Evolutionary conservation across 2,888 invertebrate species (phyloP).

Genomic region (Caenorhabditis sp.): DNA sequence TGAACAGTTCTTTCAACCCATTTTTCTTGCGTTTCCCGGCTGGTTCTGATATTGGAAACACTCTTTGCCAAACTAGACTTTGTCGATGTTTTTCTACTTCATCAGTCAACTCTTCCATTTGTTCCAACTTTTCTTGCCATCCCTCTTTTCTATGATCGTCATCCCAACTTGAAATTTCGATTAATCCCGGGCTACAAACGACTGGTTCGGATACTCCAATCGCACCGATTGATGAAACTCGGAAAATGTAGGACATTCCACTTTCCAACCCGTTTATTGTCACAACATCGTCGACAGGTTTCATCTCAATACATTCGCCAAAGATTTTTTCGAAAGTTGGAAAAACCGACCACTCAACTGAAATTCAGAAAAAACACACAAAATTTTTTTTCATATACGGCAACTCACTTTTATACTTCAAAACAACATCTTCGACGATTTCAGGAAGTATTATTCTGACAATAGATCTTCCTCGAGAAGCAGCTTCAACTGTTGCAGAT

Average conservation of each 20-base stretch:
- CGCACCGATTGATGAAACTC: constrained; percentile 90
- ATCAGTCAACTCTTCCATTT: constrained; percentile 52
- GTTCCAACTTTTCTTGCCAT: constrained; percentile 39
- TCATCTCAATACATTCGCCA: constrained; percentile 33
- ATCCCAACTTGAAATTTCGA: constrained; percentile 77
- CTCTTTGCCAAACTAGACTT: constrained; percentile 64
- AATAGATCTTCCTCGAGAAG: constrained; percentile 31
- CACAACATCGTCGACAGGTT: constrained; percentile 15
- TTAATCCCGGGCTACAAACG: constrained; percentile 82
- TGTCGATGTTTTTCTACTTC: constrained; percentile 61
- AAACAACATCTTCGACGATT: constrained; percentile 30
- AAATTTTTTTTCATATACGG: no score
- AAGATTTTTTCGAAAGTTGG: constrained; percentile 84
- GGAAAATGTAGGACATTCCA: constrained; percentile 76
- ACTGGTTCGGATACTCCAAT: constrained; percentile 86
- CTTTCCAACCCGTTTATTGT: constrained; percentile 27
- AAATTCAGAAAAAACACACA: constrained; percentile 42
- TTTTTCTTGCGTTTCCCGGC: constrained; percentile 55
- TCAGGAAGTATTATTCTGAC: constrained; percentile 33
- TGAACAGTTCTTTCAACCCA: constrained; percentile 88
- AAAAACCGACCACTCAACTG: constrained; percentile 91
- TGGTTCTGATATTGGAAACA: constrained; percentile 53
- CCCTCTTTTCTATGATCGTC: constrained; percentile 52
- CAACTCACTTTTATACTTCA: constrained; percentile 56
- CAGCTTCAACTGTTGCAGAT: constrained; percentile 33